Conservation (phyloP, 2,113 vertebrate genomes). For the Solenodon paradoxus region DNA sequence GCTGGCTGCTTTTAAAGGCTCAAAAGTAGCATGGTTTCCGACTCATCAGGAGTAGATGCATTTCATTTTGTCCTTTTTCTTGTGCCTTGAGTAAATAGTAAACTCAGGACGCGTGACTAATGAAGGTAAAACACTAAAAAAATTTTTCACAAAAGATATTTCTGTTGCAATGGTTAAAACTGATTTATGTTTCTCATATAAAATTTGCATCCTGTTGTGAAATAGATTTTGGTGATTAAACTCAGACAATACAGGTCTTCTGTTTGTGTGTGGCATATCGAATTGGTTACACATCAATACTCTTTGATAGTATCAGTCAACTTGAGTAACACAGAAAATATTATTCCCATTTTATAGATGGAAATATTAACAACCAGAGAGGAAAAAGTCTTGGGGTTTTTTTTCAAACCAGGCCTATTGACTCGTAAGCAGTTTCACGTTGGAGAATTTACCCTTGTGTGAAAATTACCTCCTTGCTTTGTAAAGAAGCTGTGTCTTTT, state of each 20-base stretch:
- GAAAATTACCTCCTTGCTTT: not conserved
- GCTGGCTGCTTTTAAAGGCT: not conserved
- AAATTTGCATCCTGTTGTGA: not conserved
- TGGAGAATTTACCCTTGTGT: not conserved
- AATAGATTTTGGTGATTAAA: not conserved
- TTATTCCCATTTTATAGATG: not conserved
- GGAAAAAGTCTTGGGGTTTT: not conserved
- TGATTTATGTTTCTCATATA: not conserved
- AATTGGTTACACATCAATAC: not conserved
- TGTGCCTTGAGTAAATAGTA: not conserved
- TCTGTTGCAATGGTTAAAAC: not conserved
- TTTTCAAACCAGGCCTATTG: not conserved
- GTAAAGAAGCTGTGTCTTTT: not conserved
- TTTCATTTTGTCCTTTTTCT: not conserved
- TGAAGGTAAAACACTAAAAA: not conserved
- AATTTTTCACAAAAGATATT: not conserved
- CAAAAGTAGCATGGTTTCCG: not conserved
- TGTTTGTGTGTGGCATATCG: not conserved
- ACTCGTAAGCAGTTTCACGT: not conserved
- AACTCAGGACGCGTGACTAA: not conserved
- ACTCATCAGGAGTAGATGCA: not conserved
- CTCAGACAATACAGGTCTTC: not conserved
- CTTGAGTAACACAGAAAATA: not conserved
- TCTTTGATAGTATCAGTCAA: not conserved
- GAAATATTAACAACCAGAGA: not conserved